Conservation (phyloP, 2,797 vertebrate species). For the Lithobates pipiens region DNA sequence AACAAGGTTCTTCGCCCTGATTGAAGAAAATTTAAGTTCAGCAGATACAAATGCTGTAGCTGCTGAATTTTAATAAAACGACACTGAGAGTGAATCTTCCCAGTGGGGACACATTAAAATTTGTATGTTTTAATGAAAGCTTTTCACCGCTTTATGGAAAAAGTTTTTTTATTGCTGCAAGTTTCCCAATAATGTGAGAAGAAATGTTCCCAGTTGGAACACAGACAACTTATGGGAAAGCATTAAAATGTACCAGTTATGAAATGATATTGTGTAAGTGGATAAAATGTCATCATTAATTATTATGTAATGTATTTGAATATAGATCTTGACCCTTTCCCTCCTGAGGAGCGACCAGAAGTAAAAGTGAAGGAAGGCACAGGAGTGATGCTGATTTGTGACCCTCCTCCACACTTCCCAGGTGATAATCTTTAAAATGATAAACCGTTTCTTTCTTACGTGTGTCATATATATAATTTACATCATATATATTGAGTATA, state of each 20-base stretch:
- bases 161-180: too few relatives aligned
- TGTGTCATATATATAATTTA: background rate
- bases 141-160: background rate
- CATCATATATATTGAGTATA: too few relatives aligned
- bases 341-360: slow-evolving; percentile 88
- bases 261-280: background rate
- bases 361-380: slow-evolving; percentile 91
- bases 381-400: slow-evolving; percentile 92
- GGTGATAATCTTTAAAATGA: slow-evolving; percentile 73
- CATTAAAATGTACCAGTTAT: background rate
- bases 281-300: background rate
- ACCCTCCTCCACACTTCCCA: slow-evolving; percentile 91
- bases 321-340: slow-evolving; percentile 92
- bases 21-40: too few relatives aligned
- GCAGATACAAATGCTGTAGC: too few relatives aligned
- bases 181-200: background rate
- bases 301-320: background rate
- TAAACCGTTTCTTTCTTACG: background rate
- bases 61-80: too few relatives aligned
- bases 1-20: too few relatives aligned
- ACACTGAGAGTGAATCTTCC: too few relatives aligned
- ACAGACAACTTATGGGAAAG: background rate
- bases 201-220: background rate
- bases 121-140: background rate
- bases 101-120: too few relatives aligned